Conservation (phyloP, 2,888 invertebrate genomes). For the Stenotaenia linearis region DNA sequence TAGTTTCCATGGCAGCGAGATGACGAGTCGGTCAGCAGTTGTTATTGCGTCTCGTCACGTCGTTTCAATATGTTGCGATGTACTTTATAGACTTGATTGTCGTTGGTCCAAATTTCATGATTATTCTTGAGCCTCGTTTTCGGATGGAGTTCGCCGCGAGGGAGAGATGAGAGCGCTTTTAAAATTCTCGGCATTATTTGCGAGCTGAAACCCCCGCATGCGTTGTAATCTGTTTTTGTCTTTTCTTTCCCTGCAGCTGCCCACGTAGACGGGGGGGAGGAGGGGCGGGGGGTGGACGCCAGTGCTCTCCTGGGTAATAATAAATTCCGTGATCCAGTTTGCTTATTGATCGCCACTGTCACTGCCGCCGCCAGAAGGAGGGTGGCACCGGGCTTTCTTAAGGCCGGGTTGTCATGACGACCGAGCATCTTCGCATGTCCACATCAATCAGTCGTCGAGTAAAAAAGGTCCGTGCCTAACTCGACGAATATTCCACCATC, state of each 20-base stretch:
- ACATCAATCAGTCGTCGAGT: neutral
- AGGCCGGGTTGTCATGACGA: conserved; percentile 17
- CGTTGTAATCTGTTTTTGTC: conserved; percentile 14
- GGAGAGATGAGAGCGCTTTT: conserved; percentile 19
- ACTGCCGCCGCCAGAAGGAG: conserved; percentile 22
- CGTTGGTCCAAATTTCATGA: conserved; percentile 11
- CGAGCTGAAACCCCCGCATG: conserved; percentile 10
- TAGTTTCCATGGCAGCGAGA: neutral
- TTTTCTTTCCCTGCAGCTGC: conserved; percentile 15
- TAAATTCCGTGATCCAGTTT: conserved; percentile 29
- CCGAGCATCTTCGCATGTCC: conserved; percentile 23
- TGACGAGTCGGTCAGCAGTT: neutral
- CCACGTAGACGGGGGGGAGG: neutral
- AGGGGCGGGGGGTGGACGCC: neutral
- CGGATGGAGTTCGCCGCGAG: conserved; percentile 11
- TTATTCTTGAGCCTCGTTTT: conserved; percentile 19
- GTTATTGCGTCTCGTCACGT: conserved; percentile 2
- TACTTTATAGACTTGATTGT: neutral
- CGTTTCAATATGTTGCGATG: conserved; percentile 15
- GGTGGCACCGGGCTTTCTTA: neutral
- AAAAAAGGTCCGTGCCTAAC: neutral
- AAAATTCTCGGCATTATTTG: conserved; percentile 19
- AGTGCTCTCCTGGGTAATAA: conserved; percentile 26
- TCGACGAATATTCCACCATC: neutral
- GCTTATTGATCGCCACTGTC: conserved; percentile 30